A percentile compares a stretch with the other conserved stretches of the same genome.
Conservation (phyloP, 2,888 invertebrate genomes). For the Didymodactylos carnosus region DNA sequence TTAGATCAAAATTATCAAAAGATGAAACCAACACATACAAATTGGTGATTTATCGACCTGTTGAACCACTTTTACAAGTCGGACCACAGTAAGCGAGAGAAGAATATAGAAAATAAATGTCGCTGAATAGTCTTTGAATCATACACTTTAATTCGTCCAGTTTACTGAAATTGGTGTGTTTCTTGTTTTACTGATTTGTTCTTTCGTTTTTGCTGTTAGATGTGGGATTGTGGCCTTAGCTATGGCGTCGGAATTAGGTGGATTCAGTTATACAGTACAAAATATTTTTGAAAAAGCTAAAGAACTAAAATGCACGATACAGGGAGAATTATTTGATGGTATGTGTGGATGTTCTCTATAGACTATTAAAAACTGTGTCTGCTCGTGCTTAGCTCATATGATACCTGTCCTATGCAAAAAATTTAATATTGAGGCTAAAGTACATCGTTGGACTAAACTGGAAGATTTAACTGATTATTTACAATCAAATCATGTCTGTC, state of each 20-base stretch:
- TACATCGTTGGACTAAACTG: not conserved
- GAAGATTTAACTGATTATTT: not conserved
- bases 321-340: slow-evolving; percentile 14
- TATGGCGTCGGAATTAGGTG: not conserved
- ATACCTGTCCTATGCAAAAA: not conserved
- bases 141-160: too few relatives aligned
- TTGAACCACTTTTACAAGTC: not conserved
- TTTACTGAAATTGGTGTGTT: not conserved
- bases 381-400: not conserved
- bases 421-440: not conserved
- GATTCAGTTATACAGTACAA: not conserved
- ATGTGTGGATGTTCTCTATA: not conserved
- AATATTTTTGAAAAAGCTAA: slow-evolving; percentile 1
- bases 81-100: not conserved
- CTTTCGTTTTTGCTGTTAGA: not conserved
- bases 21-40: not conserved
- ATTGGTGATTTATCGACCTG: not conserved
- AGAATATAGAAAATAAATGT: not conserved
- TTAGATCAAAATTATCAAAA: not conserved
- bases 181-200: not conserved
- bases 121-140: too few relatives aligned
- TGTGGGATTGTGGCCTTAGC: slow-evolving; percentile 12
- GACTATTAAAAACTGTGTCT: not conserved
- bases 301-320: slow-evolving; percentile 2
- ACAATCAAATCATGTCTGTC: not conserved